Evolutionary conservation across 2,113 vertebrate genomes (phyloP).

Genomic region (Climacteris rufus): DNA sequence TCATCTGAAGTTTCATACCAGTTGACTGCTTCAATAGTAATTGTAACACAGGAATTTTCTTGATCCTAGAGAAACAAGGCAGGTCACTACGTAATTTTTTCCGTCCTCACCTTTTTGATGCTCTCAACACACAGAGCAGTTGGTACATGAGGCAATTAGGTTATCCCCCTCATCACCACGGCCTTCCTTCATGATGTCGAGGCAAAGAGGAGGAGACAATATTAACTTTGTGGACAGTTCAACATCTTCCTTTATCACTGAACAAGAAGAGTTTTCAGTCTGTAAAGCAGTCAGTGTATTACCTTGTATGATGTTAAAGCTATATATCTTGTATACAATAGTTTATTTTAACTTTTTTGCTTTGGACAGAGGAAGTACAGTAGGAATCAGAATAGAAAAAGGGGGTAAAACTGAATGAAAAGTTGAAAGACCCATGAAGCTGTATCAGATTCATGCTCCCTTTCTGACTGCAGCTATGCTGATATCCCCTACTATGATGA

Average conservation of each 20-base stretch:
- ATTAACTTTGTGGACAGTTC: neutral
- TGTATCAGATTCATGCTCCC: neutral
- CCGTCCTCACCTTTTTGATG: neutral
- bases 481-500: neutral
- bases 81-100: neutral
- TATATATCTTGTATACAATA: neutral
- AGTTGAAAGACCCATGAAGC: neutral
- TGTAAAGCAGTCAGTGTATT: neutral
- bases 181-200: neutral
- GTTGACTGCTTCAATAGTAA: neutral
- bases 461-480: neutral
- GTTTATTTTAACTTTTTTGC: neutral
- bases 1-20: rapidly evolving
- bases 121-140: neutral
- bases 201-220: neutral
- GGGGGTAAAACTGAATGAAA: neutral
- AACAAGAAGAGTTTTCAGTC: neutral
- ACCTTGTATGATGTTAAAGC: neutral
- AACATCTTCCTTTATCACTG: neutral
- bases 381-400: neutral
- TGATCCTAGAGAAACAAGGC: neutral
- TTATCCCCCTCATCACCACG: neutral
- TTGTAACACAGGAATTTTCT: neutral
- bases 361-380: neutral
- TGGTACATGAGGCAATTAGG: neutral